Base-by-base conservation (phyloP, 2,888 invertebrate genomes). In the Oxyscelio sp. region DNA sequence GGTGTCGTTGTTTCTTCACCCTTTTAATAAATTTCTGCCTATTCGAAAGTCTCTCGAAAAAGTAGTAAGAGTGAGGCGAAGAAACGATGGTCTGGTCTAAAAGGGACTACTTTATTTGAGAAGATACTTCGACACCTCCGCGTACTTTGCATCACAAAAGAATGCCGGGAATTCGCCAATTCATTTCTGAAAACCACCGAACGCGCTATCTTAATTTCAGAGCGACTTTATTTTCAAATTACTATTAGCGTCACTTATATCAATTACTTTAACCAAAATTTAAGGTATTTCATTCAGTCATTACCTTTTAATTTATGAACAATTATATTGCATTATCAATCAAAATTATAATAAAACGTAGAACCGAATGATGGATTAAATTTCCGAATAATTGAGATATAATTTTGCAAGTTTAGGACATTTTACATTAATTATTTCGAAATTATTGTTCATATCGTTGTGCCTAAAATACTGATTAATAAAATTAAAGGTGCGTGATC, bases 131-230 rank as follows among this genome's bases (percentile, higher is more conserved):
- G 87, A 86, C 86, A 82, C 78, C 81, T 65, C 81, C 65, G 75
- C 81, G 79, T 74, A 85, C 87, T 92, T 92, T 92, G 90, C 92
- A 92, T 92, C 83, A 91, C 92, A 92, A 92, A 92, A 89, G 91
- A 88, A 90, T 89, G 88, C 88, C 91, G 88, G 91, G 90, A 91
- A 91, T 90, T 70, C 61, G 90, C 90, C 90, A 90, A 92, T 91
- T 90, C 90, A 85, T 88, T 79, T 70, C 82, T 56, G 34, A 83
- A 43, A 89, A 86, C 88, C 87, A 61, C 83, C 50, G 65, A 68
- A 88, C 34, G 17, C 43, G 34, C 0, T 56, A 38, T 52, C 68
- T 77, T 54, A 52, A 58, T 74, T 73, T 73, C 22, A 27, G 15
- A 6, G n/a, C 45, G 21, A 65, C 79, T 50, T 85, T 52, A 79